Conservation (phyloP, 2,113 vertebrate genomes). For the Bufo bufo region DNA sequence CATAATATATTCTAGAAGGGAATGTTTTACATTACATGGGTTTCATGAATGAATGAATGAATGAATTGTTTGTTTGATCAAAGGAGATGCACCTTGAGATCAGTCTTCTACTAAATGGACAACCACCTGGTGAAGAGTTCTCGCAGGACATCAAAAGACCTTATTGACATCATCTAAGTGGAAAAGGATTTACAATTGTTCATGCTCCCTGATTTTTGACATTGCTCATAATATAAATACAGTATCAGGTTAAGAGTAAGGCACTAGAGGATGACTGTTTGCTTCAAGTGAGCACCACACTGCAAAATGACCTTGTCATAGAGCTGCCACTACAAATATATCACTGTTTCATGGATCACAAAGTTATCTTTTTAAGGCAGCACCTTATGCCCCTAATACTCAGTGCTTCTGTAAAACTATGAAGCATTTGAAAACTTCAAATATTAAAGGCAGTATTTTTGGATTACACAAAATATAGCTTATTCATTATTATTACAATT, state of each 20-base stretch:
- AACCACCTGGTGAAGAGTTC: slow-evolving; percentile 13
- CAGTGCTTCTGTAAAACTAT: not conserved
- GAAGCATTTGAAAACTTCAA: not conserved
- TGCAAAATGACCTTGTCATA: slow-evolving; percentile 21
- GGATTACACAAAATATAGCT: not conserved
- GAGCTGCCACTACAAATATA: not conserved
- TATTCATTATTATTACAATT: not conserved
- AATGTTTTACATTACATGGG: slow-evolving; percentile 31
- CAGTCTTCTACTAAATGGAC: not conserved
- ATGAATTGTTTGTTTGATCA: slow-evolving; percentile 3
- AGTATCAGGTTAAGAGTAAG: slow-evolving; percentile 22
- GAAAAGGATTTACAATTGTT: slow-evolving; percentile 13
- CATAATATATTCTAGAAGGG: not conserved
- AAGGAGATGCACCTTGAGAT: slow-evolving; percentile 7
- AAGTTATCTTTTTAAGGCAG: not conserved
- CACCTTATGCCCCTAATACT: not conserved
- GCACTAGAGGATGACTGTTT: slow-evolving; percentile 29
- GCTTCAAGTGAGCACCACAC: not conserved
- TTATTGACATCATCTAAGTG: slow-evolving; percentile 28
- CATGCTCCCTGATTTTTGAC: slow-evolving; percentile 12
- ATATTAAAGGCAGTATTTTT: not conserved
- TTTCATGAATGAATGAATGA: not conserved
- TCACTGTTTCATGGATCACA: slow-evolving; percentile 20
- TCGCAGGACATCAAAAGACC: slow-evolving; percentile 7
- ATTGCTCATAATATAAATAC: slow-evolving; percentile 26